Evolutionary conservation across 2,797 vertebrate genomes (phyloP).

Genomic region (Lagocephalus sceleratus): DNA sequence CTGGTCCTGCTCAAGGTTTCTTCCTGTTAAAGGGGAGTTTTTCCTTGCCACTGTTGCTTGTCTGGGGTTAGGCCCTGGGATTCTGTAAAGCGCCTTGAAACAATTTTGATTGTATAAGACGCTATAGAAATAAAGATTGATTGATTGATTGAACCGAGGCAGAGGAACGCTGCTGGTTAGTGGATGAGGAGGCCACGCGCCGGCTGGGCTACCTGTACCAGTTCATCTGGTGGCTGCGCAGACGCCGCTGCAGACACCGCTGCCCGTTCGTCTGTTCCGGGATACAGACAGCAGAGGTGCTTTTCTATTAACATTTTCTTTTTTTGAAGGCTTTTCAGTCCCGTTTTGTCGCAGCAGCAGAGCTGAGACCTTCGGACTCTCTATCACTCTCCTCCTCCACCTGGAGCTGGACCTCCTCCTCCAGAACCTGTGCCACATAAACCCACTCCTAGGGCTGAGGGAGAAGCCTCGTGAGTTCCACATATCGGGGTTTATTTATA

Average conservation of each 20-base stretch:
- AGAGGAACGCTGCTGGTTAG: slow-evolving; percentile 84
- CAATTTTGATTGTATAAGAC: too few species aligned
- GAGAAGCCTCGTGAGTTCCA: background rate
- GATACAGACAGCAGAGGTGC: background rate
- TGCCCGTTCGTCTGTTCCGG: slow-evolving; percentile 36
- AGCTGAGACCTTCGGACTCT: slow-evolving; percentile 69
- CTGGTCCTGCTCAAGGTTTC: too few species aligned
- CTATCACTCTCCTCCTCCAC: slow-evolving; percentile 34
- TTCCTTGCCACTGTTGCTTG: too few species aligned
- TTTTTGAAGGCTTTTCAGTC: too few species aligned
- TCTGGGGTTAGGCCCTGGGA: too few species aligned
- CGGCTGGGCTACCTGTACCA: slow-evolving; percentile 86
- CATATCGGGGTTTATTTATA: background rate
- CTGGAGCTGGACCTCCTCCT: too few species aligned
- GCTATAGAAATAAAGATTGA: too few species aligned
- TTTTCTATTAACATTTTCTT: too few species aligned
- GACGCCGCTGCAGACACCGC: slow-evolving; percentile 98
- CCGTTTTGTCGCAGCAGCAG: slow-evolving; percentile 66
- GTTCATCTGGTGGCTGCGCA: slow-evolving; percentile 92
- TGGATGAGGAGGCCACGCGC: slow-evolving; percentile 82
- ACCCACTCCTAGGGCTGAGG: slow-evolving; percentile 76
- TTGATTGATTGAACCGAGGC: too few species aligned
- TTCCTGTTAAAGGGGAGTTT: too few species aligned
- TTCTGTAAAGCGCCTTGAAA: too few species aligned
- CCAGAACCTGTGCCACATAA: slow-evolving; percentile 64